phyloP scores from a whole-genome alignment of 2,888 invertebrate species.

The Oscheius onirici region DNA sequence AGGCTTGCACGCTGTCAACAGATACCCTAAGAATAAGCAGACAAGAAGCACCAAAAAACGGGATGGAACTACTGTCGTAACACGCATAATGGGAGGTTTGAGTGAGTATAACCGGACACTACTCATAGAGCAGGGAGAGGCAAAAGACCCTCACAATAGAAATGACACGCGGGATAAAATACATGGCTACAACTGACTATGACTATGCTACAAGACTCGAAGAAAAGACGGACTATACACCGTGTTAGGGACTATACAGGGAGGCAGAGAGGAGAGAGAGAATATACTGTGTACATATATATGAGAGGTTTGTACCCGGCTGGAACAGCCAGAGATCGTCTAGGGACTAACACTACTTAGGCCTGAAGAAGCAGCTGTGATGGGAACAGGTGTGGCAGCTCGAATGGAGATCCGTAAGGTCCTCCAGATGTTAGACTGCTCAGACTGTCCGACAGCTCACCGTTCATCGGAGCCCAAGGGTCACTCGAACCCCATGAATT shows the following conservation, averaged over 20 bases:
- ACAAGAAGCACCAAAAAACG: background rate
- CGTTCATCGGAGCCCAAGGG: conserved; percentile 40
- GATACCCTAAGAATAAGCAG: conserved; percentile 24
- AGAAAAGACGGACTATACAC: conserved; percentile 3
- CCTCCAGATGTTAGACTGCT: conserved; percentile 23
- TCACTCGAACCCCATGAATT: conserved; percentile 7
- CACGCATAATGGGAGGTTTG: conserved; percentile 30
- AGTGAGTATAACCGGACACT: conserved; percentile 15
- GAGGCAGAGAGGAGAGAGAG: background rate
- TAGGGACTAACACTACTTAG: conserved; percentile 35
- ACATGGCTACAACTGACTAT: conserved; percentile 17
- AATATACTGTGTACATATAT: conserved; percentile 13
- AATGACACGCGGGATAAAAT: conserved; percentile 29
- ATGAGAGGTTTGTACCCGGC: conserved; percentile 20
- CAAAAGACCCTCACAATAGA: conserved; percentile 23
- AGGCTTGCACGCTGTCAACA: conserved; percentile 32
- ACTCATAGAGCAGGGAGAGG: conserved; percentile 14
- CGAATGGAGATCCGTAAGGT: conserved; percentile 43
- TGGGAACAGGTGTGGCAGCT: conserved; percentile 48
- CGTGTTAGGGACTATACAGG: conserved; percentile 2
- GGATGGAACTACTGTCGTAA: conserved; percentile 5
- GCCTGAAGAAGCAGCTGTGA: conserved; percentile 51
- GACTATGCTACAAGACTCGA: conserved; percentile 29
- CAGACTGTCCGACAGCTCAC: conserved; percentile 31
- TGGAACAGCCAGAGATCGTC: conserved; percentile 28